Base-by-base conservation (phyloP, 2,113 vertebrate genomes). In the Argyrosomus japonicus region DNA sequence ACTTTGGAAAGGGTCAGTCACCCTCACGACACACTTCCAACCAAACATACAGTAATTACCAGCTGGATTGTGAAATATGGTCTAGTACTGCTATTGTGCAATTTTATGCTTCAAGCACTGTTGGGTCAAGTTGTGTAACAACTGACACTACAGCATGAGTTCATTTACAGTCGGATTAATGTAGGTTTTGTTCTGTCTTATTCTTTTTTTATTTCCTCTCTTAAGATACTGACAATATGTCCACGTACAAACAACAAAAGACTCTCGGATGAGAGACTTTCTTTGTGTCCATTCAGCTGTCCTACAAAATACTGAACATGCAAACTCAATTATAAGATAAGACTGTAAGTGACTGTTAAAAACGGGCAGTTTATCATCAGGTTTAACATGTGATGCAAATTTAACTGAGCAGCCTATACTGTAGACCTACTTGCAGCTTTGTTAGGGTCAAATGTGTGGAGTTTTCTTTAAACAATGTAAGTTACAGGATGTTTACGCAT, bases 111-210 rank as follows among this genome's bases (percentile, higher is more conserved):
- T 5, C 6, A 29, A 56, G 15, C 27, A 25, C 6, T 25, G 4
- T 12, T 36, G 21, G 56, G 21, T 69, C 3, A 32, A 19, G 25
- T 73, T 84, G 53, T 11, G 25, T 21, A 85, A 89, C 36, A 25
- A n/a, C 14, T 45, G 47, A 57, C 61, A 77, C 21, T 3, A 58
- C 21, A 6, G 27, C 57, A 36, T 51, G 68, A 61, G 43, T 58
- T 68, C 36, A 62, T 82, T 68, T 29, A 43, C n/a, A 29, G 47
- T 45, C 45, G 40, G 32, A 80, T 75, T 48, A 73, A 64, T 9
- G 50, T 11, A 75, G 27, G 19, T 69, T 80, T 73, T 74, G n/a
- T 53, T 81, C 3, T 11, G 10, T 32, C 57, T 80, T 74, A 17
- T 48, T 32, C 1, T 13, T 60, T 11, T 68, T 15, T 68, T 58